Conservation (phyloP, 2,797 vertebrate species). For the Danio aesculapii region DNA sequence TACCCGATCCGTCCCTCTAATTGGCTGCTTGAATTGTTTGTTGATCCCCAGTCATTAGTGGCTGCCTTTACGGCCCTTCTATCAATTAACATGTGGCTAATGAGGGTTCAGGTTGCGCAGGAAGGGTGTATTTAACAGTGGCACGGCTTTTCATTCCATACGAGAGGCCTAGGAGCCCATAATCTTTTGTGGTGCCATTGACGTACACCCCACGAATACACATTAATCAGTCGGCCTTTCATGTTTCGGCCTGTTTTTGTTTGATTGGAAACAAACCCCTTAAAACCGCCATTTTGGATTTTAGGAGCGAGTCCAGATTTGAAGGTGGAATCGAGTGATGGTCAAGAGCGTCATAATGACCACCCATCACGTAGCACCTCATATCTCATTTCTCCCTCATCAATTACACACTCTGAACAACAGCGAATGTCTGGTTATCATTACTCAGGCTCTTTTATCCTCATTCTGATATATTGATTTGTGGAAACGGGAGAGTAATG, state of each 20-base stretch:
- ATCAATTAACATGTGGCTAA: constrained; percentile 65
- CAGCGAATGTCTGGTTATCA: constrained; percentile 44
- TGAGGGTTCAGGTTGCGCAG: constrained; percentile 50
- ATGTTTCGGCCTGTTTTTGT: constrained; percentile 54
- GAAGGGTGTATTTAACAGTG: constrained; percentile 53
- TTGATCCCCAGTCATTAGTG: constrained; percentile 58
- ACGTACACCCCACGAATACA: constrained; percentile 53
- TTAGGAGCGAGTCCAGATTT: constrained; percentile 22
- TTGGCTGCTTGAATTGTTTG: constrained; percentile 49
- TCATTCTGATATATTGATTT: constrained; percentile 34
- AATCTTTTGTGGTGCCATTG: constrained; percentile 56
- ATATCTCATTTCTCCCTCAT: constrained; percentile 33
- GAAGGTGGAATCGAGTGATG: background rate
- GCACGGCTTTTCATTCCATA: constrained; percentile 49
- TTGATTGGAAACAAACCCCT: constrained; percentile 48
- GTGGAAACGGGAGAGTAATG: constrained; percentile 1
- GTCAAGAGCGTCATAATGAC: constrained; percentile 32
- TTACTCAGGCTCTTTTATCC: constrained; percentile 49
- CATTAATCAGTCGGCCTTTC: constrained; percentile 62
- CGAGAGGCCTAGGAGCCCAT: constrained; percentile 45
- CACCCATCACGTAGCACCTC: constrained; percentile 48
- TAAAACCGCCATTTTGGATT: constrained; percentile 30
- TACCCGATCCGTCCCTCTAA: constrained; percentile 51
- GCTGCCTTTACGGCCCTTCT: constrained; percentile 51
- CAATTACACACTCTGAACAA: constrained; percentile 26